Evolutionary conservation across 1,140 invertebrate genomes (phyloP).

Genomic region (Drosophila obscura): DNA sequence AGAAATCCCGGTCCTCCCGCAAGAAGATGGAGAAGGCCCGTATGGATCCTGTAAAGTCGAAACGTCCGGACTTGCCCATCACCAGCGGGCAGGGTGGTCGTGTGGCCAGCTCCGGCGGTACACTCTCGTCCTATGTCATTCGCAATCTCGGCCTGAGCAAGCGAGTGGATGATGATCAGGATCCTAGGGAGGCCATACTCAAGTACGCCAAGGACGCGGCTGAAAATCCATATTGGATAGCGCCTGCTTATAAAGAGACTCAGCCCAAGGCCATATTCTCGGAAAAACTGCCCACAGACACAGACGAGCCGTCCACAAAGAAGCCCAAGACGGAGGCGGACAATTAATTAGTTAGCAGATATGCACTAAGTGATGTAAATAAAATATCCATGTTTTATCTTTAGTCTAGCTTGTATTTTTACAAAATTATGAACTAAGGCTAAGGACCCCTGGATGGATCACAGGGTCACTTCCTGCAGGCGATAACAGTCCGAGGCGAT

Average conservation of each 20-base stretch:
- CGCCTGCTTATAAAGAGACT: conserved; percentile 94
- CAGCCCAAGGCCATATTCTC: conserved; percentile 92
- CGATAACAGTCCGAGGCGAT: conserved; percentile 93
- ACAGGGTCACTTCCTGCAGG: conserved; percentile 86
- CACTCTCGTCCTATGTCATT: conserved; percentile 98
- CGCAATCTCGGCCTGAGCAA: conserved; percentile 97
- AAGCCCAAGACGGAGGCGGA: conserved; percentile 54
- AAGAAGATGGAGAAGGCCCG: conserved; percentile 96
- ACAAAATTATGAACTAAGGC: background rate
- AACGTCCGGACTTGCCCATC: conserved; percentile 97
- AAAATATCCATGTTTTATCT: conserved; percentile 12
- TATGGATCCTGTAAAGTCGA: conserved; percentile 96
- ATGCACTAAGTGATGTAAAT: conserved; percentile 35
- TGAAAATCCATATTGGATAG: conserved; percentile 98
- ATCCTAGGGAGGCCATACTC: conserved; percentile 98
- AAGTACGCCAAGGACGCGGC: conserved; percentile 98
- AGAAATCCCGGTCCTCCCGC: conserved; percentile 93
- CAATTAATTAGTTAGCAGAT: conserved; percentile 22
- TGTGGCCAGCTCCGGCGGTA: conserved; percentile 97
- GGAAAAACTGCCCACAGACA: conserved; percentile 54
- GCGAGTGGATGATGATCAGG: conserved; percentile 96
- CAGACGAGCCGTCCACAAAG: conserved; percentile 45
- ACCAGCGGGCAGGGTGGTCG: conserved; percentile 94
- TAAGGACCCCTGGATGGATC: background rate
- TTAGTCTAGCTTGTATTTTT: conserved; percentile 18